Evolutionary conservation across 2,797 vertebrate genomes (phyloP).

Genomic region (Macrochelys suwanniensis): DNA sequence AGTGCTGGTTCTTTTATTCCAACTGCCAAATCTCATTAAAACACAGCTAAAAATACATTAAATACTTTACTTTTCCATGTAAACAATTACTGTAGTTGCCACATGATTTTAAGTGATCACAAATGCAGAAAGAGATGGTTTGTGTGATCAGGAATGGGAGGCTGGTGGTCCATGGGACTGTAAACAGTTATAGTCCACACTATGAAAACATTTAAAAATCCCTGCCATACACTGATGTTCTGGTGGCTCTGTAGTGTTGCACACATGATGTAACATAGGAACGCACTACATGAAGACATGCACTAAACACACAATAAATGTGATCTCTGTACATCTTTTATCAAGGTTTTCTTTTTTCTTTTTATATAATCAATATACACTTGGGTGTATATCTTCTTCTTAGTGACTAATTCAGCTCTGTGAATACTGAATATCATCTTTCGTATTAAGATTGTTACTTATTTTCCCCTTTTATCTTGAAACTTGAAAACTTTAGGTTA

Average conservation of each 20-base stretch:
- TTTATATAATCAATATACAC: conserved; percentile 34
- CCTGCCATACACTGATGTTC: conserved; percentile 43
- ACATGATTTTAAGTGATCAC: background rate
- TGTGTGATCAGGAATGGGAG: conserved; percentile 27
- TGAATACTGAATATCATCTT: conserved; percentile 38
- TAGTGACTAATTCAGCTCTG: conserved; percentile 43
- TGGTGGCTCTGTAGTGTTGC: conserved; percentile 51
- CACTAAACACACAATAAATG: conserved; percentile 76
- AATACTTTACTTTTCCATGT: background rate
- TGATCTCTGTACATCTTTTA: conserved; percentile 64
- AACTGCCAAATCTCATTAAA: conserved; percentile 38
- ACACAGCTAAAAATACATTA: background rate
- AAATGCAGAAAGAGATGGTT: conserved; percentile 33
- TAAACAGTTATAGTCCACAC: background rate
- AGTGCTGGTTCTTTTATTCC: background rate
- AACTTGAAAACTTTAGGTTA: background rate
- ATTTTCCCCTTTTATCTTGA: conserved; percentile 17
- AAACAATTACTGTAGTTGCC: background rate
- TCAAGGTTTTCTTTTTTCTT: conserved; percentile 32
- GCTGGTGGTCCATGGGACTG: background rate
- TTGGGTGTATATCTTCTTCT: conserved; percentile 30
- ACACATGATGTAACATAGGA: conserved; percentile 64
- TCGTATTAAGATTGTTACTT: conserved; percentile 39
- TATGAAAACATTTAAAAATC: conserved; percentile 9
- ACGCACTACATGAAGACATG: conserved; percentile 75